A percentile compares a stretch with the other conserved stretches of the same genome.
Conservation (phyloP, 2,888 invertebrate genomes). For the Hirtodrosophila confusa region DNA sequence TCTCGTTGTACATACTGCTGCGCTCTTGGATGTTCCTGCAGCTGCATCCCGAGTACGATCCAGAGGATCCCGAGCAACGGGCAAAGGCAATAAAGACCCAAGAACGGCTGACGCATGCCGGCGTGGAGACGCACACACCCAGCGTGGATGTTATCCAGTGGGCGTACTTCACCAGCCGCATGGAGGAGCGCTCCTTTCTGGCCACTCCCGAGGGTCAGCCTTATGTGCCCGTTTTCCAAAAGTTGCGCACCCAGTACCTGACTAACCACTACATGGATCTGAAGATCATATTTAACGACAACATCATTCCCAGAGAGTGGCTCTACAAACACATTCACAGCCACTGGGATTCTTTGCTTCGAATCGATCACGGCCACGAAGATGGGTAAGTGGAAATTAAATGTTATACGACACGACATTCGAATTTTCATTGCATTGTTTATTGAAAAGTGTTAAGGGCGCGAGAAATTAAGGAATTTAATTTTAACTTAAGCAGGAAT, state of each 20-base stretch:
- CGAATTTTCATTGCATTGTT: too few species aligned
- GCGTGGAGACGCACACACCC: constrained; percentile 62
- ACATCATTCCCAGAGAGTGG: constrained; percentile 89
- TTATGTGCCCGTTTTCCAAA: constrained; percentile 87
- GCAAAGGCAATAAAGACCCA: constrained; percentile 62
- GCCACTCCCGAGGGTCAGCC: constrained; percentile 86
- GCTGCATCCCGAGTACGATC: constrained; percentile 85
- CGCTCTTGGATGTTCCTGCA: constrained; percentile 89
- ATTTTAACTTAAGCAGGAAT: too few species aligned
- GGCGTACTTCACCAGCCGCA: constrained; percentile 78
- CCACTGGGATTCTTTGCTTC: constrained; percentile 89
- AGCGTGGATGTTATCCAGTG: constrained; percentile 73
- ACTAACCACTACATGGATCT: constrained; percentile 89
- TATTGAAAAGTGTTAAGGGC: too few species aligned
- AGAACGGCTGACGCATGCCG: constrained; percentile 56
- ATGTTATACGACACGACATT: too few species aligned
- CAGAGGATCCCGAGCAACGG: constrained; percentile 75
- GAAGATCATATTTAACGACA: constrained; percentile 88
- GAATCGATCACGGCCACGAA: constrained; percentile 89
- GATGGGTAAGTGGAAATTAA: constrained; percentile 86
- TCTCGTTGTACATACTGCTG: constrained; percentile 89
- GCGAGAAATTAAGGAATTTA: too few species aligned
- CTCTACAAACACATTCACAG: constrained; percentile 87
- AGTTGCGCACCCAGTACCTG: constrained; percentile 88
- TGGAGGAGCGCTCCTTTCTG: constrained; percentile 86